Conservation (phyloP, 1,140 invertebrate species). For the Scaptomyza montana region DNA sequence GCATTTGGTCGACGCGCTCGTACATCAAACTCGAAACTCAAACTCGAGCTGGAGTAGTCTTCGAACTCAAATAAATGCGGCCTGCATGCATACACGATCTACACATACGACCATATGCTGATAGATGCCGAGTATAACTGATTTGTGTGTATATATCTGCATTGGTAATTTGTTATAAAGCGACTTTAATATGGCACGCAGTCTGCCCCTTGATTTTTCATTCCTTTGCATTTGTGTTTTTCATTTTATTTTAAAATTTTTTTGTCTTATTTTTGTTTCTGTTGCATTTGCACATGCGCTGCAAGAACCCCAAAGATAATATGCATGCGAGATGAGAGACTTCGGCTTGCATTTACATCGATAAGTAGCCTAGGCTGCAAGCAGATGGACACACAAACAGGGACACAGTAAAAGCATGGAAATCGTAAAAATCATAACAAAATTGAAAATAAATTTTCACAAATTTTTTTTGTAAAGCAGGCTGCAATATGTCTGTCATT, state of each 20-base stretch:
- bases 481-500: not conserved
- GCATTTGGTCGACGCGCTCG: conserved; percentile 60
- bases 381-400: not conserved
- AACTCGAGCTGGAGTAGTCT: conserved; percentile 7
- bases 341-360: conserved; percentile 62
- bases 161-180: conserved; percentile 76
- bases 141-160: conserved; percentile 78
- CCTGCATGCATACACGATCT: conserved; percentile 50
- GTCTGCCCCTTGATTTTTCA: conserved; percentile 12
- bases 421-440: no score
- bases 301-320: conserved; percentile 34
- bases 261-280: not conserved
- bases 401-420: no score
- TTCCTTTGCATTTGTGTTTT: conserved; percentile 3
- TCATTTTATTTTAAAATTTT: not conserved
- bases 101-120: conserved; percentile 55
- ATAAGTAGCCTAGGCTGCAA: conserved; percentile 34
- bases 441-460: not conserved
- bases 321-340: conserved; percentile 60
- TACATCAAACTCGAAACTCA: conserved; percentile 62
- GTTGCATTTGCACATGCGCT: conserved; percentile 46
- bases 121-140: conserved; percentile 76
- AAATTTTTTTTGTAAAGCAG: not conserved
- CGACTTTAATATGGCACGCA: conserved; percentile 79
- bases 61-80: conserved; percentile 62